Conservation (phyloP, 2,113 vertebrate genomes). For the Clupea harengus region DNA sequence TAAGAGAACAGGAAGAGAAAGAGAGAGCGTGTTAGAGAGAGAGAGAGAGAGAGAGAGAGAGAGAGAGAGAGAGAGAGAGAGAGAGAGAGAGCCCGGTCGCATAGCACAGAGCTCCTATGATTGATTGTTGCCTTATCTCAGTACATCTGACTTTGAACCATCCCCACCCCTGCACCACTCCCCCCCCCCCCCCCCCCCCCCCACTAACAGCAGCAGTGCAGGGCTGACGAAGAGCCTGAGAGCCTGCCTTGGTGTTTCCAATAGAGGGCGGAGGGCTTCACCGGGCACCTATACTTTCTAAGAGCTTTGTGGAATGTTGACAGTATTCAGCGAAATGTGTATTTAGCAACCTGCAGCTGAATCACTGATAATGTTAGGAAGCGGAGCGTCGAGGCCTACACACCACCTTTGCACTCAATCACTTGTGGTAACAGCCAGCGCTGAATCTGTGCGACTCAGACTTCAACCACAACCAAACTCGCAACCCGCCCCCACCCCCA, state of each 20-base stretch:
- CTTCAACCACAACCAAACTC: not conserved
- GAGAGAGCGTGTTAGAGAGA: no score
- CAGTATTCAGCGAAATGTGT: conserved; percentile 25
- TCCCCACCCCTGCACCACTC: conserved; percentile 65
- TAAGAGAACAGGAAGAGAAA: no score
- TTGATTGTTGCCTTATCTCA: conserved; percentile 77
- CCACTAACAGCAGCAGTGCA: conserved; percentile 43
- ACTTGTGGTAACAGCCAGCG: not conserved
- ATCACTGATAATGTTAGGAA: not conserved
- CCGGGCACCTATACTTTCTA: conserved; percentile 37
- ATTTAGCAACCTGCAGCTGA: conserved; percentile 26
- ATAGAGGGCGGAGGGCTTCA: conserved; percentile 59
- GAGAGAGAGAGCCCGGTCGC: conserved; percentile 36
- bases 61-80: not conserved
- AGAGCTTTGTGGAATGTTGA: conserved; percentile 33
- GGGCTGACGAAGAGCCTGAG: conserved; percentile 46
- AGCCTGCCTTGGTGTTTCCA: conserved; percentile 72
- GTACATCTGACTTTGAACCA: conserved; percentile 84
- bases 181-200: not conserved
- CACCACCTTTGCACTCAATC: not conserved
- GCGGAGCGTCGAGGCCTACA: not conserved
- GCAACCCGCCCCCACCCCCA: not conserved
- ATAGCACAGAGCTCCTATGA: conserved; percentile 64
- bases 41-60: no score
- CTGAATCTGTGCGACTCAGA: not conserved